phyloP scores from a whole-genome alignment of 2,113 vertebrate species.

The Cyanocitta stelleri region DNA sequence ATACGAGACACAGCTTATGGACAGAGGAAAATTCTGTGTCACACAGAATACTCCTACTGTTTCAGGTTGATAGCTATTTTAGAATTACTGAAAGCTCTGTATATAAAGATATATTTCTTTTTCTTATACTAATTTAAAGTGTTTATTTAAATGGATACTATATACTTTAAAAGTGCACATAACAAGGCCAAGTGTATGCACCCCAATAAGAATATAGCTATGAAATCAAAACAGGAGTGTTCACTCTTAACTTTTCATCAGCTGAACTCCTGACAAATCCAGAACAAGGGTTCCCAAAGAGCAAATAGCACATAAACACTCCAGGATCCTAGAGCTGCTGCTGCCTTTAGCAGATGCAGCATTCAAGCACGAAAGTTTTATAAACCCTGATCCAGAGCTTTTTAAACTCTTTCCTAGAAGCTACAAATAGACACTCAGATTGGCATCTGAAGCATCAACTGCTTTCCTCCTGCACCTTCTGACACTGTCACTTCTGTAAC shows the following conservation, averaged over 20 bases:
- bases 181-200: background rate
- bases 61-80: background rate
- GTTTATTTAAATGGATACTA: background rate
- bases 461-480: background rate
- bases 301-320: background rate
- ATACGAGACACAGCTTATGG: rapidly evolving
- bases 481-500: background rate
- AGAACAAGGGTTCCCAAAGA: background rate
- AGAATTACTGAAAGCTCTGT: background rate
- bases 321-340: background rate
- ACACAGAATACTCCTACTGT: background rate
- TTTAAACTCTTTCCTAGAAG: background rate
- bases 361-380: background rate
- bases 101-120: background rate
- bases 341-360: background rate
- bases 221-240: background rate
- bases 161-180: background rate
- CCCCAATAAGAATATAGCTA: background rate
- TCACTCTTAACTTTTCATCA: background rate
- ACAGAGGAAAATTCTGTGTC: background rate
- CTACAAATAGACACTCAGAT: background rate
- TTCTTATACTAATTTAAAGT: background rate
- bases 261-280: background rate
- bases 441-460: background rate
- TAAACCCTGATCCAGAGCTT: background rate